These are phyloP conservation scores for Drosophila parvula DNA, from an alignment of 1,140 invertebrate species.

Conservation along the genomic window DNA sequence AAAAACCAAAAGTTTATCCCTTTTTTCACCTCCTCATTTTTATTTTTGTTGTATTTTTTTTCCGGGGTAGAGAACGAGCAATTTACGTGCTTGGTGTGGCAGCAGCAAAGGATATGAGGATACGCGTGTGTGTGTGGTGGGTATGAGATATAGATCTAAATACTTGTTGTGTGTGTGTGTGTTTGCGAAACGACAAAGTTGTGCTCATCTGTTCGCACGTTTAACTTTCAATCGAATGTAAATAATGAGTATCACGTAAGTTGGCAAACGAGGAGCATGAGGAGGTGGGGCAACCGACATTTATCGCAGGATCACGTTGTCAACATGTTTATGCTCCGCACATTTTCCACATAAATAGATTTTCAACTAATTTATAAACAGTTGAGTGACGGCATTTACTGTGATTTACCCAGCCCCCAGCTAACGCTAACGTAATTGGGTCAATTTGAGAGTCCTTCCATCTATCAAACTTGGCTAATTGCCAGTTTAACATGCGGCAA, in stretches of 20 bases:
- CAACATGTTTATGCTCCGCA: conserved; percentile 36
- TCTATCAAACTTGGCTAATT: conserved; percentile 34
- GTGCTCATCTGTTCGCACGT: conserved; percentile 72
- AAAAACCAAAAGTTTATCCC: conserved; percentile 73
- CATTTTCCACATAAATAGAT: conserved; percentile 67
- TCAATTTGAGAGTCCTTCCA: conserved; percentile 27
- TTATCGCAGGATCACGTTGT: conserved; percentile 39
- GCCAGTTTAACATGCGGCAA: conserved; percentile 4
- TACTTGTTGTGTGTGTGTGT: conserved; percentile 30
- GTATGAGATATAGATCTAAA: conserved; percentile 46
- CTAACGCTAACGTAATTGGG: conserved; percentile 39
- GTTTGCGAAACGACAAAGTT: conserved; percentile 59
- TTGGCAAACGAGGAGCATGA: conserved; percentile 21
- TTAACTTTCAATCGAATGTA: conserved; percentile 82
- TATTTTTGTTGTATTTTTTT: conserved; percentile 13
- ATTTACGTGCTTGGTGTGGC: conserved; percentile 58
- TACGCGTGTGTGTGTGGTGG: conserved; percentile 5
- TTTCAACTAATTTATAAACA: conserved; percentile 65
- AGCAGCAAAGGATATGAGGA: conserved; percentile 35
- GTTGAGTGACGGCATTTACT: conserved; percentile 5
- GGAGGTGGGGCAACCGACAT: conserved; percentile 6
- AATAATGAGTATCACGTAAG: conserved; percentile 72
- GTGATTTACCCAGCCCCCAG: conserved; percentile 16
- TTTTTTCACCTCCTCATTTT: conserved; percentile 41
- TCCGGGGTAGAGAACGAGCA: conserved; percentile 21